phyloP scores from a whole-genome alignment of 2,888 invertebrate species.

The Abscondita cerata region DNA sequence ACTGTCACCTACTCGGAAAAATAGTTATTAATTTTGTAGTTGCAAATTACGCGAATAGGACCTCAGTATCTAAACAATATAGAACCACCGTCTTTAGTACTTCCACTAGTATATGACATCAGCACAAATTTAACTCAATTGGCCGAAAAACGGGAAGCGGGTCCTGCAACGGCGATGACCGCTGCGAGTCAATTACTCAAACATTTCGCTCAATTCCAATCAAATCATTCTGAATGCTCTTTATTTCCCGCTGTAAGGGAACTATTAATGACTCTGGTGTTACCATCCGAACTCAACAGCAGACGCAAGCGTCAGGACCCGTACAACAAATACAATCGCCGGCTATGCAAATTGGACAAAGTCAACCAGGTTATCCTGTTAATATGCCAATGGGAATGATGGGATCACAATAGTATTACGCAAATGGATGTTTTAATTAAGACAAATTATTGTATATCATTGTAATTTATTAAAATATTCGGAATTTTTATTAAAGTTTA shows the following conservation, averaged over 20 bases:
- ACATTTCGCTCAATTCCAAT: slow-evolving; percentile 77
- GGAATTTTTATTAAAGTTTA: too few species aligned
- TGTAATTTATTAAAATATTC: too few species aligned
- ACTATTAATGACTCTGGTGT: slow-evolving; percentile 80
- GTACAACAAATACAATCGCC: slow-evolving; percentile 65
- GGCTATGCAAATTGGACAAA: slow-evolving; percentile 65
- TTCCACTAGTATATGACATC: slow-evolving; percentile 91
- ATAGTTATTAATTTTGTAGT: slow-evolving; percentile 58
- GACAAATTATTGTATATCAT: too few species aligned
- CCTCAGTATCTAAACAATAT: slow-evolving; percentile 65
- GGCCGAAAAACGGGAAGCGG: slow-evolving; percentile 81
- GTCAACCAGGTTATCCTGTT: slow-evolving; percentile 56
- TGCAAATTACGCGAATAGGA: slow-evolving; percentile 76
- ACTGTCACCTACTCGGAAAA: neutral
- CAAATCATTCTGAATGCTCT: slow-evolving; percentile 78
- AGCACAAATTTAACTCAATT: slow-evolving; percentile 85
- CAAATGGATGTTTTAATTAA: too few species aligned
- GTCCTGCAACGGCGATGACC: slow-evolving; percentile 65
- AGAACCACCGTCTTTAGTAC: slow-evolving; percentile 76
- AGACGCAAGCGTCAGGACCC: slow-evolving; percentile 56
- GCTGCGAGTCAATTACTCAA: slow-evolving; percentile 71
- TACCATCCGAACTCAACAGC: slow-evolving; percentile 78
- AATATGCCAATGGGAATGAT: slow-evolving; percentile 59
- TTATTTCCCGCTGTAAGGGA: slow-evolving; percentile 92
- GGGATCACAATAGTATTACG: slow-evolving; percentile 49